These are phyloP conservation scores for Macropis europaea DNA, from an alignment of 2,888 invertebrate species.

Conservation along the genomic window DNA sequence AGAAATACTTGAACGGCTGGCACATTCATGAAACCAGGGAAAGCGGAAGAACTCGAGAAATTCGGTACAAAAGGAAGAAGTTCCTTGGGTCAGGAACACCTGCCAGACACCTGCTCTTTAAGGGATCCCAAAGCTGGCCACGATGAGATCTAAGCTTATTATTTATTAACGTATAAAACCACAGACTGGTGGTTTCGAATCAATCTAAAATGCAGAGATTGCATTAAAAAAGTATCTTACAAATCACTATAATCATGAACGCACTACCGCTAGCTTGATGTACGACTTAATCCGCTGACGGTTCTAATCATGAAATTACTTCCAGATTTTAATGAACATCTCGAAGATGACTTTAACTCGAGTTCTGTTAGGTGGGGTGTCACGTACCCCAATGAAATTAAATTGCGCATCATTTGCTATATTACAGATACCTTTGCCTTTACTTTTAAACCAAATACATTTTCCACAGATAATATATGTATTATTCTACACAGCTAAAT, in stretches of 20 bases:
- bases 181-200: neutral
- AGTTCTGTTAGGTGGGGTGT: no score
- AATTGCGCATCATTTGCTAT: no score
- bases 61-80: neutral
- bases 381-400: no score
- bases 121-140: neutral
- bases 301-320: neutral
- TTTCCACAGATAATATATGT: no score
- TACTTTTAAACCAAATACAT: no score
- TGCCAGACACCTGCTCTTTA: constrained; percentile 31
- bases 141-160: neutral
- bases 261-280: neutral
- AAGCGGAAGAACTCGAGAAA: neutral
- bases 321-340: no score
- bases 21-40: neutral
- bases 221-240: neutral
- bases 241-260: neutral
- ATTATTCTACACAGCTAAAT: no score
- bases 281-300: constrained; percentile 5
- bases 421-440: no score
- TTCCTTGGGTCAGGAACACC: constrained; percentile 22
- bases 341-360: no score
- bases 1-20: neutral
- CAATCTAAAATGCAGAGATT: neutral
- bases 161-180: neutral